Evolutionary conservation across 2,113 vertebrate species (phyloP), one percentile per base, ranked within the genome.

Genomic region (Epinephelus cyanopodus): DNA sequence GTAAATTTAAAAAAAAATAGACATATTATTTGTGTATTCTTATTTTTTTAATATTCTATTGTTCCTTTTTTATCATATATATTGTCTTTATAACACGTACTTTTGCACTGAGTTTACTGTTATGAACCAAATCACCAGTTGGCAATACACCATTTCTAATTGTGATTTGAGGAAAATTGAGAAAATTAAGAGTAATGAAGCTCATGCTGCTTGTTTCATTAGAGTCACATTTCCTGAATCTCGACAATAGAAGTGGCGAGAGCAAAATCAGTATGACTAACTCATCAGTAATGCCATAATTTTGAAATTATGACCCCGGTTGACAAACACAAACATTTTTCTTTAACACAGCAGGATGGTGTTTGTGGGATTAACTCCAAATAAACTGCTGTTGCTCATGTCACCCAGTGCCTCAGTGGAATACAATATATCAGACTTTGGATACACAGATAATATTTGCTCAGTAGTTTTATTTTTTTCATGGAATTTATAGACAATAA

Each of bases 401-500:
- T 48, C 17, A 21, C 4, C 25, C 27, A 57, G 37, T 13, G 17
- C n/a, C 18, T 13, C 45, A 45, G 42, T 45, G 67, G 11, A 72
- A 65, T 8, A 29, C 39, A 27, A 52, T 64, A 6, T 21, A n/a
- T 48, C 50, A 18, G 52, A 18, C 19, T 67, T 66, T 67, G 17
- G 6, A 52, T 45, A 47, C 21, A 19, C 25, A 45, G 23, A 63
- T 10, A 47, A 21, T 27, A 25, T 21, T 27, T 56, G 17, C 21
- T 66, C 14, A 60, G 57, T 23, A 9, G 7, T 79, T 50, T 50
- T 17, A 6, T 50, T 65, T 47, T 58, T 71, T 29, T 15, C 8
- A 27, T 74, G 48, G 57, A 48, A 21, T 68, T 27, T 72, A 61
- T 17, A 77, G 10, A 62, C 25, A 52, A 8, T 23, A 48, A 47